phyloP scores from a whole-genome alignment of 2,797 vertebrate species.

The Bradypodion pumilum region DNA sequence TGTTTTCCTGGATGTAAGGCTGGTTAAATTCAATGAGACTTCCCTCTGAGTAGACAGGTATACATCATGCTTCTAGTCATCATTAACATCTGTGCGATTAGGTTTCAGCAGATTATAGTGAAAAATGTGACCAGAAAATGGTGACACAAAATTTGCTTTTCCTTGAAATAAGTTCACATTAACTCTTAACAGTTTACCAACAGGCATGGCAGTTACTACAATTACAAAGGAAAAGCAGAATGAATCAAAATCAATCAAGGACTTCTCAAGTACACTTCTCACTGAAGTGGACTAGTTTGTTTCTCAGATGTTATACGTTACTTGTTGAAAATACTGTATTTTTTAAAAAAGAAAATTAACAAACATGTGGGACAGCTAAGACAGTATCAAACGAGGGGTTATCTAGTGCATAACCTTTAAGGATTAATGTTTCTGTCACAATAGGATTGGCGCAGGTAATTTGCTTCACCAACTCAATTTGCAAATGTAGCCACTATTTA shows the following conservation, averaged over 20 bases:
- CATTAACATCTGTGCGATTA: neutral
- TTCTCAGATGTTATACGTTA: neutral
- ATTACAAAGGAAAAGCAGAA: neutral
- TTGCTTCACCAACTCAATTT: too few relatives aligned
- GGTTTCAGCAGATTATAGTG: neutral
- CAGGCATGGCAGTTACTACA: neutral
- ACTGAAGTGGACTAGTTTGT: neutral
- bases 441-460: too few relatives aligned
- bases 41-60: neutral
- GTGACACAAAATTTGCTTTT: neutral
- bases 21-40: neutral
- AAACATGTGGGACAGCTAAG: neutral
- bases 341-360: neutral
- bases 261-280: neutral
- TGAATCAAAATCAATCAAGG: neutral
- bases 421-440: too few relatives aligned
- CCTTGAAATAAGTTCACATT: neutral
- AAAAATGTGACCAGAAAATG: neutral
- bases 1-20: neutral
- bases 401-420: too few relatives aligned
- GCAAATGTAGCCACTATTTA: too few relatives aligned
- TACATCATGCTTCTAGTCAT: neutral
- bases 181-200: neutral
- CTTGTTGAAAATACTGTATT: neutral
- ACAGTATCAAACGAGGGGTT: neutral